Base-by-base conservation (phyloP, 2,888 invertebrate species). In the Epistrophella euchroma region DNA sequence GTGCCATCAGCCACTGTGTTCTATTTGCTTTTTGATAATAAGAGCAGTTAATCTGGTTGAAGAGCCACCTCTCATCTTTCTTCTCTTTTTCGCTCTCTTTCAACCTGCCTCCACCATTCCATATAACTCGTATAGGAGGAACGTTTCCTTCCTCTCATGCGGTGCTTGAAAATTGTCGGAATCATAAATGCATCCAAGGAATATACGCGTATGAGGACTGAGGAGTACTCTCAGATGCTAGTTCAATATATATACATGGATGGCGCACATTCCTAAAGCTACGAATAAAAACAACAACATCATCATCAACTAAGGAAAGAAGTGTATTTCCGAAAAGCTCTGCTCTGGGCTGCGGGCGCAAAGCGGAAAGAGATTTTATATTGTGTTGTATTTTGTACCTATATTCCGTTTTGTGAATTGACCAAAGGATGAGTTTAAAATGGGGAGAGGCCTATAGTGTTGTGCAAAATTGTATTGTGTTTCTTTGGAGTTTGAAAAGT, bases 31-130 rank as follows among this genome's bases (percentile, higher is more conserved):
- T 80, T 62, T 85, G 85, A 85, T 85, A 85, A 52, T 76, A 85
- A 77, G 85, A 85, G 85, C 85, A 85, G 85, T 85, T 85, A 85
- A 85, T 85, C 84, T 80, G 84, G 84, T 72, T 85, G 80, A 85
- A 85, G 80, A 80, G 80, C 40, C 71, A 47, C 64, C 47, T 40
- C 62, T 40, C 62, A 32, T 50, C 13, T 32, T 60, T 45, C 50
- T 60, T 22, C 40, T 17, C 9, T 11, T 13, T 13, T 13, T 35
- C 35, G 11, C 28, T 43, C n/a, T 35, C 4, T 35, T 35, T 22
- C 50, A 68, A 50, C 50, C 47, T 19, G 50, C 50, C 52, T n/a
- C 25, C 5, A 22, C 11, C 22, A 11, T 37, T 73, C 35, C 43
- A 47, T 35, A 45, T 32, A 28, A 37, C 62, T 47, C 40, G 64